Evolutionary conservation across 2,888 invertebrate species (phyloP), one percentile per base, ranked within the genome.

Genomic region (Dione juno): DNA sequence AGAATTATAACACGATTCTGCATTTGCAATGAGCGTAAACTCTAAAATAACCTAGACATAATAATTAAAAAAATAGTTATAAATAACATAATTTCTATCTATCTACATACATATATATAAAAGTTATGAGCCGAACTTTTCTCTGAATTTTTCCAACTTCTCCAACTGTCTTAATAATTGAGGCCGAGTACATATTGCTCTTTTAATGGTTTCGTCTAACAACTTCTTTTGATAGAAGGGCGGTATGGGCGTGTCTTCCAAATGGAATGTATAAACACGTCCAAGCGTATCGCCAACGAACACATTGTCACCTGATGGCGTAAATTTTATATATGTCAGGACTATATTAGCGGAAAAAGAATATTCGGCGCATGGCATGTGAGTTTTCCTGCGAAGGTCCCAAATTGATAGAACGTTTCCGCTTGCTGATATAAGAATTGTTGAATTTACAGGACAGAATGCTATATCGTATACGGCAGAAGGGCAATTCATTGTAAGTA

Each of bases 401-500:
- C 97, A 97, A 35, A 97, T 90, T 65, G 95, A 95, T 16, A 97
- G 93, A 9, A 95, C 89, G 74, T 94, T 94, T 0, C 95, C 95
- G 65, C 95, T 95, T 1, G 95, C 94, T 0, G 95, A 95, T 0
- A 96, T 95, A 11, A 97, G 88, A 0, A 97, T 94, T 0, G 97
- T 96, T 0, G 97, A 95, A 84, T 96, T 95, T 0, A 94, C 94
- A 0, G 96, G 97, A 82, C 96, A 96, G 95, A 97, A 97, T 13
- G 94, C 92, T 3, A 96, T 95, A 40, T 90, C 93, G 80, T 93
- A 93, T 0, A 95, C 93, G 0, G 95, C 94, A 0, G 84, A 77
- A 0, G 88, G 82, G 76, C 94, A 94, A 8, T 79, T 86, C 53
- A 95, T 79, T 5, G 94, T 94, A 71, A 96, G 91, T 1, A 96